phyloP scores from a whole-genome alignment of 2,888 invertebrate species.

The Gastrophysa polygoni region DNA sequence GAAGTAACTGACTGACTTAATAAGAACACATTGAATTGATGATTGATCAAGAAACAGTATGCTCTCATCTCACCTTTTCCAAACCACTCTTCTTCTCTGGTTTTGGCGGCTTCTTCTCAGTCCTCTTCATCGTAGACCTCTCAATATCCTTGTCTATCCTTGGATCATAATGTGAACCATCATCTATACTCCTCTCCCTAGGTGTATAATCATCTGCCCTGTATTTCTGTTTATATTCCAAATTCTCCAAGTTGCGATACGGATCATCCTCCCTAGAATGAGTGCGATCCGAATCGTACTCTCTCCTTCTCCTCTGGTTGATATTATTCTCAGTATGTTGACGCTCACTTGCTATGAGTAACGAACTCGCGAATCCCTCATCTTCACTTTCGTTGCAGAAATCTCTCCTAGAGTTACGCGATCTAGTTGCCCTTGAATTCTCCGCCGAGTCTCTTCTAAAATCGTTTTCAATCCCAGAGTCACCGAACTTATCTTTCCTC shows the following conservation, averaged over 20 bases:
- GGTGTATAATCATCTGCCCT: conserved; percentile 62
- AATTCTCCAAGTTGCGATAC: conserved; percentile 52
- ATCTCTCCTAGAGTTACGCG: conserved; percentile 44
- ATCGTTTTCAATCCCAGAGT: conserved; percentile 84
- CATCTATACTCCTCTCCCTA: conserved; percentile 68
- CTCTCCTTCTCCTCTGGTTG: conserved; percentile 47
- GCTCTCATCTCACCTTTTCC: conserved; percentile 65
- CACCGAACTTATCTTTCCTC: conserved; percentile 66
- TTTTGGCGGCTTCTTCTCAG: conserved; percentile 63
- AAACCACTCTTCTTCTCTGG: conserved; percentile 73
- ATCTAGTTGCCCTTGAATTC: conserved; percentile 50
- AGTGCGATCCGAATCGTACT: conserved; percentile 46
- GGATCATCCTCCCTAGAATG: conserved; percentile 45
- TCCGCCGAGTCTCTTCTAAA: conserved; percentile 69
- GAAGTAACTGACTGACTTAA: too few relatives aligned
- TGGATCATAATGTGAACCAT: conserved; percentile 70
- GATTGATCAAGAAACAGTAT: background rate
- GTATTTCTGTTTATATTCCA: conserved; percentile 53
- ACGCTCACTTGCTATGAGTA: conserved; percentile 75
- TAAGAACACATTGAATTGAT: background rate
- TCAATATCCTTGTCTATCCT: conserved; percentile 64
- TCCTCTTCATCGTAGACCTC: conserved; percentile 56
- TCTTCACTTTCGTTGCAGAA: conserved; percentile 69
- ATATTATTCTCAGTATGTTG: conserved; percentile 73
- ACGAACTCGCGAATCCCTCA: conserved; percentile 71